These are phyloP conservation scores for Aviceda subcristata DNA, from an alignment of 2,113 vertebrate genomes.

Conservation along the genomic window DNA sequence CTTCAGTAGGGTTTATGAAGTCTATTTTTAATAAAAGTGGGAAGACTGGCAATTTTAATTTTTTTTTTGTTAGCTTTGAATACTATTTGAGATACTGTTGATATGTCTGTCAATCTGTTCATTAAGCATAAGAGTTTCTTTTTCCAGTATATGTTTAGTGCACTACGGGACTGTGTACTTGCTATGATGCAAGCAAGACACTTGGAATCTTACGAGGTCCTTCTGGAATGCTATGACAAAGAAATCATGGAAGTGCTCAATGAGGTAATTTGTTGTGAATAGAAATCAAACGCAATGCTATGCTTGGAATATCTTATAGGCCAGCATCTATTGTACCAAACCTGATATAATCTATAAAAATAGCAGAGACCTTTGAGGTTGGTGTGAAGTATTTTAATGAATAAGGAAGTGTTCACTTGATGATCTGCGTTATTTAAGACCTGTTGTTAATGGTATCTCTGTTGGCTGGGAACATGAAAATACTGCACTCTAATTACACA, in stretches of 20 bases:
- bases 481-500: background rate
- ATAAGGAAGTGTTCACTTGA: background rate
- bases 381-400: background rate
- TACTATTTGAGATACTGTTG: background rate
- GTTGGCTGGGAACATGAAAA: background rate
- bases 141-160: conserved; percentile 96
- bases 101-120: background rate
- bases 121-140: background rate
- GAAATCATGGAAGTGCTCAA: conserved; percentile 95
- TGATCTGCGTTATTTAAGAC: background rate
- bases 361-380: background rate
- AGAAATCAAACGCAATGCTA: background rate
- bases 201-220: conserved; percentile 86
- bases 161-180: conserved; percentile 90
- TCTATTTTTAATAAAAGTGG: background rate
- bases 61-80: background rate
- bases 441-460: background rate
- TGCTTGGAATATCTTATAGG: background rate
- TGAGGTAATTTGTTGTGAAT: conserved; percentile 77
- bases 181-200: conserved; percentile 91
- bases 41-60: background rate
- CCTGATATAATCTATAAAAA: background rate
- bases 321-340: background rate
- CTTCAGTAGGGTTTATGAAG: background rate
- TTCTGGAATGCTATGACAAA: conserved; percentile 91